A percentile compares a stretch with the other conserved stretches of the same genome.
Conservation (phyloP, 2,113 vertebrate species). For the Suricata suricatta region DNA sequence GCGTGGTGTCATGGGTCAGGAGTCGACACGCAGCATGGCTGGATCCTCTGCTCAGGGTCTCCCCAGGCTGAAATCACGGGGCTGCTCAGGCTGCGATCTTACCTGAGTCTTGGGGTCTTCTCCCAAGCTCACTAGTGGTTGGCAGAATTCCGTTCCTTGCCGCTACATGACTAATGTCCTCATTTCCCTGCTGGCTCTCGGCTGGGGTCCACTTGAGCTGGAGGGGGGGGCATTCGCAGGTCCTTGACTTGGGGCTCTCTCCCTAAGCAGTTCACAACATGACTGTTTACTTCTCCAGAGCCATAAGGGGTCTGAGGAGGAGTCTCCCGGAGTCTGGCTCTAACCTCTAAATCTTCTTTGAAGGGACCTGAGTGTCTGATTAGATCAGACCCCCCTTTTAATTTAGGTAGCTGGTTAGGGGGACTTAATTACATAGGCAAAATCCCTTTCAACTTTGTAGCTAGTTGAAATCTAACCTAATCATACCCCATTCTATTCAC, state of each 20-base stretch:
- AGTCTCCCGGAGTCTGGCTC: not conserved
- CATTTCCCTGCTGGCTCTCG: not conserved
- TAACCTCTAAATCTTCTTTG: not conserved
- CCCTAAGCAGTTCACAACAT: no score
- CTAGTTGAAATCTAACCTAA: not conserved
- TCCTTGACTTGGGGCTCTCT: not conserved
- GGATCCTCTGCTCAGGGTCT: not conserved
- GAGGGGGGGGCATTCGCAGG: not conserved
- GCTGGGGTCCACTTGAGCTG: not conserved
- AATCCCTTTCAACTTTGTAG: not conserved
- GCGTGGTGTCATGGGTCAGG: fast-evolving
- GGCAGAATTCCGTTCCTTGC: not conserved
- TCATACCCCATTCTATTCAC: not conserved
- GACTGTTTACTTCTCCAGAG: not conserved
- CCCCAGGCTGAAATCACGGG: not conserved
- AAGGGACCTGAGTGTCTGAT: not conserved
- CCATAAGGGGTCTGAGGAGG: not conserved
- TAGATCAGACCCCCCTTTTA: not conserved
- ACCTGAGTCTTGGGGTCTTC: not conserved
- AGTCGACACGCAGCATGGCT: fast-evolving
- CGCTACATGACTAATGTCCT: not conserved
- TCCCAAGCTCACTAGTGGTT: not conserved
- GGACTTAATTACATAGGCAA: not conserved
- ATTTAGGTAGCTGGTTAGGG: not conserved
- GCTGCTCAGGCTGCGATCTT: not conserved